Conservation (phyloP, 2,113 vertebrate genomes). For the Tenebrosternarchus preto region DNA sequence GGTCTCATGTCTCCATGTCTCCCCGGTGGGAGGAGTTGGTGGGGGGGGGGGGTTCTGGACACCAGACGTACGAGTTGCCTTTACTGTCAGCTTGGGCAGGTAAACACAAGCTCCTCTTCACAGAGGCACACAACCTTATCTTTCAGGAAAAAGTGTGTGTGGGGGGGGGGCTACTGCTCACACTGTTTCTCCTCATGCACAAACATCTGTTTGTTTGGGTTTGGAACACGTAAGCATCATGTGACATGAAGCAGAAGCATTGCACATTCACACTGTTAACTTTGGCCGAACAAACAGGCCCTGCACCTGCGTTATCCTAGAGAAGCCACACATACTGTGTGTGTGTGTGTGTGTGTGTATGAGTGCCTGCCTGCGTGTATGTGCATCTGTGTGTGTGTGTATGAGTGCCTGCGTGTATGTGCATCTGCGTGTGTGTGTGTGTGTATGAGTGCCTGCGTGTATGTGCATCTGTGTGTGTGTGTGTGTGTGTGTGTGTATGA, state of each 20-base stretch:
- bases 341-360: not conserved
- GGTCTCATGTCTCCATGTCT: not conserved
- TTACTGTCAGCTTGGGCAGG: no score
- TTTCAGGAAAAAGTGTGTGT: no score
- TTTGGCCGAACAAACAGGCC: constrained; percentile 2
- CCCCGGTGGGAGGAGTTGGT: no score
- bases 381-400: not conserved
- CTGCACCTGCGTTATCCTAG: constrained; percentile 18
- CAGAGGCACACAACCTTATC: no score
- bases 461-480: constrained; percentile 7
- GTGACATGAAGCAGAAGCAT: not conserved
- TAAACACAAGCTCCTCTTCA: not conserved
- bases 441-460: not conserved
- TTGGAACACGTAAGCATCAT: not conserved
- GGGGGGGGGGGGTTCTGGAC: no score
- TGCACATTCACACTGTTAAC: constrained; percentile 1
- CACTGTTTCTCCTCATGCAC: not conserved
- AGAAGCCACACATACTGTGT: not conserved
- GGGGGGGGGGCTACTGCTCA: not conserved
- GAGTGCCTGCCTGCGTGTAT: not conserved
- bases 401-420: not conserved
- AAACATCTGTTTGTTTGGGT: not conserved
- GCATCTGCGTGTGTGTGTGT: not conserved
- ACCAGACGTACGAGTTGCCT: no score
- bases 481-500: not conserved